These are phyloP conservation scores for Acanthococcus lagerstroemiae DNA, from an alignment of 2,888 invertebrate species.

Conservation along the genomic window DNA sequence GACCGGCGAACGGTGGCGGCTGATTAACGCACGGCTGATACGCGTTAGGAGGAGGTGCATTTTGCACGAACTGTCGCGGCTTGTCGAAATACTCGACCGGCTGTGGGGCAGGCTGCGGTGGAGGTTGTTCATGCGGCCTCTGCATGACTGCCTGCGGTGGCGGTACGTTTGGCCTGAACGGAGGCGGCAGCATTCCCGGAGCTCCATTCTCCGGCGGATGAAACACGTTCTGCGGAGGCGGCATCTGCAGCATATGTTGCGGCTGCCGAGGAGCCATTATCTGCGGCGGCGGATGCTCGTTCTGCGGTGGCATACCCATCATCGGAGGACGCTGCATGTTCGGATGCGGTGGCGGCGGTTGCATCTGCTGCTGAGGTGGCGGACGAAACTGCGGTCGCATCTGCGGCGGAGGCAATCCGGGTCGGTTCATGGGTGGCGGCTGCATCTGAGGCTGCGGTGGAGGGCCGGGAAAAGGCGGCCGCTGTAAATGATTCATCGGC, in stretches of 20 bases:
- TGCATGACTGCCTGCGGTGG: neutral
- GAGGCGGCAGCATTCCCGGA: neutral
- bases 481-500: neutral
- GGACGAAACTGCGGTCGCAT: neutral
- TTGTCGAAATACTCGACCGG: neutral
- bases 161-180: neutral
- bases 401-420: neutral
- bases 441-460: neutral
- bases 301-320: neutral
- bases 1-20: too few relatives aligned
- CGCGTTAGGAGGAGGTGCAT: neutral
- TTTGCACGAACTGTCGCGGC: neutral
- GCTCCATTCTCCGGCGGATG: slow-evolving; percentile 1
- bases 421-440: neutral
- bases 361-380: neutral
- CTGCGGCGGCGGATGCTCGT: neutral
- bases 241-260: neutral
- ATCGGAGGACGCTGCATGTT: neutral
- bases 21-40: neutral
- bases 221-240: neutral
- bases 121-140: neutral
- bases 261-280: neutral
- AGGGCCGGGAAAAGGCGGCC: slow-evolving; percentile 5
- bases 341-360: neutral
- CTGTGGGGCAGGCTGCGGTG: too few relatives aligned